phyloP scores from a whole-genome alignment of 2,797 vertebrate species.

The Peromyscus eremicus region DNA sequence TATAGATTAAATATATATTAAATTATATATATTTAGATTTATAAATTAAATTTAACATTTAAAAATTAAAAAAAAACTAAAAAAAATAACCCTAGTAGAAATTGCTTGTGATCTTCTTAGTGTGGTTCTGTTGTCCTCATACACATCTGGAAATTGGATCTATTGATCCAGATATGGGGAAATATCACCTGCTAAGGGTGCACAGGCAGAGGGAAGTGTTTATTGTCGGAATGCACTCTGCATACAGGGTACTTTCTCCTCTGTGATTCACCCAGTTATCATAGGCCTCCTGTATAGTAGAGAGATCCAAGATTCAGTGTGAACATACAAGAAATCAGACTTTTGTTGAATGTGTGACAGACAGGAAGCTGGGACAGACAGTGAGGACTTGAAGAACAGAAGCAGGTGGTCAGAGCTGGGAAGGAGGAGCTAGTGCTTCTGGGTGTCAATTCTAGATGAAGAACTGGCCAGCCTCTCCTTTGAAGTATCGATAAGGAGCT shows the following conservation, averaged over 20 bases:
- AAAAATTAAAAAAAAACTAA: neutral
- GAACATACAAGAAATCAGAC: neutral
- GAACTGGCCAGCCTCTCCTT: neutral
- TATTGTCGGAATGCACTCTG: neutral
- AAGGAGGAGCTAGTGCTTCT: neutral
- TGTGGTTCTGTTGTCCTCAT: neutral
- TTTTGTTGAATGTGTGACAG: slow-evolving; percentile 3
- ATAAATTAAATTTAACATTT: neutral
- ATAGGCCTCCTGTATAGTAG: neutral
- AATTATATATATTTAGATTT: slow-evolving; percentile 24
- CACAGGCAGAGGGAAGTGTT: neutral
- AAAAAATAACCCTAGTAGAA: neutral
- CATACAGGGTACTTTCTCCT: neutral
- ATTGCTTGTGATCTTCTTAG: slow-evolving; percentile 5
- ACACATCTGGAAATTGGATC: neutral
- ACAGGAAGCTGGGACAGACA: neutral
- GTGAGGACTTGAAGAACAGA: neutral
- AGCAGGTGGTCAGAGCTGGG: neutral
- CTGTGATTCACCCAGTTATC: neutral
- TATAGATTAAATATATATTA: neutral
- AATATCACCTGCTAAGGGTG: neutral
- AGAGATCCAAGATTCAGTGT: neutral
- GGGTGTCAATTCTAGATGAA: neutral
- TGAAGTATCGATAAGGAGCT: neutral
- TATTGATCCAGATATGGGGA: neutral